Base-by-base conservation (phyloP, 2,797 vertebrate genomes). In the Falco naumanni region DNA sequence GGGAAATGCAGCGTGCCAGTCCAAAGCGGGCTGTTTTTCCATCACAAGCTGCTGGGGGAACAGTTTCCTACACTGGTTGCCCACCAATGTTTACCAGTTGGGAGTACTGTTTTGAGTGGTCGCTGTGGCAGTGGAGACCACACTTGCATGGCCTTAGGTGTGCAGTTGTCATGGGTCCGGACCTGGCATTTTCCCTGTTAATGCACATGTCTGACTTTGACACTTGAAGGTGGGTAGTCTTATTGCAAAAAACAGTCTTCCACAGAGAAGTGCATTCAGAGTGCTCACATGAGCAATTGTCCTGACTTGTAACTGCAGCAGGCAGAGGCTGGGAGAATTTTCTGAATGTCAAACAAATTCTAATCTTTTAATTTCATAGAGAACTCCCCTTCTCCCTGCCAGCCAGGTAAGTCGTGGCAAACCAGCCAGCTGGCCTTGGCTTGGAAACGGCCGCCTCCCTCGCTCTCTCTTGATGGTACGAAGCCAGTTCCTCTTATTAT, bases 41-140 rank as follows among this genome's bases (percentile, higher is more conserved):
- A 28, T 21, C 31, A 29, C 13, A 13, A 12, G 39, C 65, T 57
- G 71, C 65, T 21, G 34, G 4, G 29, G 39, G 13, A 74, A 11
- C 1, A 0, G 11, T 18, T 57, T 47, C 59, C 68, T 25, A 26
- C 7, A 17, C 69, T 45, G 75, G 69, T 51, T 69, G 39, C 28
- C 29, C 53, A 22, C 22, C 17, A 26, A 66, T 0, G 0, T 48
- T 72, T 39, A 29, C 47, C 11, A 1, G 41, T 10, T 28, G 41
- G 9, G 13, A 8, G 33, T 8, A 9, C 28, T 57, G 31, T 18
- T 63, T 75, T 25, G 33, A 13, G 74, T 24, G 31, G 9, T 47
- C 16, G 2, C 59, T 16, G 47, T 21, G 22, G 28, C 41, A 54
- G 37, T n/a, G 45, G 3, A 77, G 26, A 20, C 53, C 17, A 3